A percentile compares a stretch with the other conserved stretches of the same genome.
These are phyloP conservation scores for Phlogophora meticulosa DNA, from an alignment of 2,888 invertebrate genomes.

Conservation along the genomic window DNA sequence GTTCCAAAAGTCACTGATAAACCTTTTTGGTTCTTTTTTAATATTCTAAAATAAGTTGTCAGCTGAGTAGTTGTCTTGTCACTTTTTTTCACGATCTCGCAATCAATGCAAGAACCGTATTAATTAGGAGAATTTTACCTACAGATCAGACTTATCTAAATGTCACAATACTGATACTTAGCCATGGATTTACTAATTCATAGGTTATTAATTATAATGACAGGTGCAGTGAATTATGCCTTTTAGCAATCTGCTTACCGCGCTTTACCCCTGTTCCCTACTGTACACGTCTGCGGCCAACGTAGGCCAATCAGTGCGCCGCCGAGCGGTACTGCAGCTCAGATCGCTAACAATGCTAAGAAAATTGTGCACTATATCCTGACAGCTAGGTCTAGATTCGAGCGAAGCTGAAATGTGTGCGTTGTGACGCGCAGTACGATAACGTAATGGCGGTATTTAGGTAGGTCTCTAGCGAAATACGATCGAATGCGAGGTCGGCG, in stretches of 20 bases:
- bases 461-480: slow-evolving; percentile 38
- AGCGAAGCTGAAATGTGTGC: not conserved
- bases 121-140: too few relatives aligned
- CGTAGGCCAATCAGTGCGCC: slow-evolving; percentile 10
- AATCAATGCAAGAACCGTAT: too few relatives aligned
- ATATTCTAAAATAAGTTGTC: too few relatives aligned
- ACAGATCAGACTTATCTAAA: too few relatives aligned
- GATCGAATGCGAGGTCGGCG: slow-evolving; percentile 17
- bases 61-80: too few relatives aligned
- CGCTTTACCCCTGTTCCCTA: not conserved
- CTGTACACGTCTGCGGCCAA: not conserved
- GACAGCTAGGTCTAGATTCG: slow-evolving; percentile 3
- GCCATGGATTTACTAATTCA: too few relatives aligned
- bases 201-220: not conserved
- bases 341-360: slow-evolving; percentile 7
- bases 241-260: slow-evolving; percentile 20
- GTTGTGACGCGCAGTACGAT: slow-evolving; percentile 22
- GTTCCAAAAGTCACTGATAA: too few relatives aligned
- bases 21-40: too few relatives aligned
- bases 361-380: not conserved
- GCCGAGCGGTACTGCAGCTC: not conserved
- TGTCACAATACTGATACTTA: too few relatives aligned
- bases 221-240: slow-evolving; percentile 1
- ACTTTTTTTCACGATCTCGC: too few relatives aligned
- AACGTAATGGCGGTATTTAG: slow-evolving; percentile 37